phyloP scores from a whole-genome alignment of 1,140 invertebrate genomes.

The Notospermus geniculatus region DNA sequence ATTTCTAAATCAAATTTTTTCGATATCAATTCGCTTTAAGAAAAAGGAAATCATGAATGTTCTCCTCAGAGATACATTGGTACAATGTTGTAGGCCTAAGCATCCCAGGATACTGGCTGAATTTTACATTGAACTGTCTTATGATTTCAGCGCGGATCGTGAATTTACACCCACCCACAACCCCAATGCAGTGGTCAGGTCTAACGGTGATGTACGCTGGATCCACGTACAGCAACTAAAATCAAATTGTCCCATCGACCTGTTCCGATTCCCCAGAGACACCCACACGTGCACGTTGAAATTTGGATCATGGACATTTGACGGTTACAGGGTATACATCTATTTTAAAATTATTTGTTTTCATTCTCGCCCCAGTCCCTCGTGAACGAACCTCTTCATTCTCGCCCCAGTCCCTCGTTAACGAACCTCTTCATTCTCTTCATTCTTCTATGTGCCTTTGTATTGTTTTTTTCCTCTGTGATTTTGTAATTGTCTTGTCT shows the following conservation, averaged over 20 bases:
- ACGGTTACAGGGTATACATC: background rate
- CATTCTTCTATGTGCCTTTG: background rate
- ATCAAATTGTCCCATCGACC: background rate
- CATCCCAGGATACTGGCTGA: too few species aligned
- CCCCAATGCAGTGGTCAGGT: background rate
- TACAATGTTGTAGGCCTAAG: too few species aligned
- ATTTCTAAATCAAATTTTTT: too few species aligned
- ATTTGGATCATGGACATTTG: conserved; percentile 2
- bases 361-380: background rate
- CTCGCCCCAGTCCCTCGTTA: background rate
- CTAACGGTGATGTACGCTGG: background rate
- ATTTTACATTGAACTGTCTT: too few species aligned
- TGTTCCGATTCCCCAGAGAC: background rate
- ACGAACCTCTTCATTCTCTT: background rate
- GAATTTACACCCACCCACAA: background rate
- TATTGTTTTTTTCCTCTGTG: background rate
- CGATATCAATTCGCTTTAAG: too few species aligned
- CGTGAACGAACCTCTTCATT: background rate
- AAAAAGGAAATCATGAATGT: too few species aligned
- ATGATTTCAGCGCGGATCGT: conserved; percentile 3
- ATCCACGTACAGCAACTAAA: background rate
- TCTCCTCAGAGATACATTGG: too few species aligned
- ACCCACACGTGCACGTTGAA: background rate
- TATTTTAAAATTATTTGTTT: background rate
- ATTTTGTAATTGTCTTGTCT: too few species aligned